phyloP scores from a whole-genome alignment of 2,797 vertebrate genomes.

The Eremophila alpestris region DNA sequence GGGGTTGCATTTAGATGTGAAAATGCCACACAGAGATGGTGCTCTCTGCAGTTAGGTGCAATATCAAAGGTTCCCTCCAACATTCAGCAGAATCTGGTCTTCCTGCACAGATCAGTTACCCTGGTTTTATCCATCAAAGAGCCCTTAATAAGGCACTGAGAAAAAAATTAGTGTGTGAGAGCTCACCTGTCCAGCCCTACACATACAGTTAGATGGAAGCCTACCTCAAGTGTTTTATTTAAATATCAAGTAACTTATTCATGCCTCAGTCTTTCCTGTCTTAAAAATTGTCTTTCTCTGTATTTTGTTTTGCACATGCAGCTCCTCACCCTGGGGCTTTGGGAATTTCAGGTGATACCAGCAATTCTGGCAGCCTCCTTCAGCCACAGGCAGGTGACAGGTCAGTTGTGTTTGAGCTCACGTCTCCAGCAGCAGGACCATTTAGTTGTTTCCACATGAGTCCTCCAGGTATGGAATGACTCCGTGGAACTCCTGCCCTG shows the following conservation, averaged over 20 bases:
- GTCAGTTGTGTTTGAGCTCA: neutral
- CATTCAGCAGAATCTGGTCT: neutral
- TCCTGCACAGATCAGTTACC: neutral
- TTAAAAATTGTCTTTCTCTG: neutral
- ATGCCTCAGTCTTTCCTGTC: neutral
- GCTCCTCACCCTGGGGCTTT: neutral
- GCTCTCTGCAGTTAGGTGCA: neutral
- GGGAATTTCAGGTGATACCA: neutral
- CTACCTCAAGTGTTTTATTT: neutral
- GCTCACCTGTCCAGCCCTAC: neutral
- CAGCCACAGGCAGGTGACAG: neutral
- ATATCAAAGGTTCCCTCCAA: neutral
- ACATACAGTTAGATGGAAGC: neutral
- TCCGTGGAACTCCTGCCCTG: rapidly evolving
- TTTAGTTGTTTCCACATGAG: neutral
- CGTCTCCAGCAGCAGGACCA: neutral
- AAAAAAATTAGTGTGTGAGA: neutral
- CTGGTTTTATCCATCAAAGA: neutral
- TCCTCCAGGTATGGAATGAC: rapidly evolving
- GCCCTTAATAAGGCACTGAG: neutral
- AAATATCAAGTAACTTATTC: neutral
- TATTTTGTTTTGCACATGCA: neutral
- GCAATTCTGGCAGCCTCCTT: neutral
- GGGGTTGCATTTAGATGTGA: neutral
- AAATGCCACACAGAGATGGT: neutral